Conservation (phyloP, 2,888 invertebrate species). For the Drosophila sordidula region DNA sequence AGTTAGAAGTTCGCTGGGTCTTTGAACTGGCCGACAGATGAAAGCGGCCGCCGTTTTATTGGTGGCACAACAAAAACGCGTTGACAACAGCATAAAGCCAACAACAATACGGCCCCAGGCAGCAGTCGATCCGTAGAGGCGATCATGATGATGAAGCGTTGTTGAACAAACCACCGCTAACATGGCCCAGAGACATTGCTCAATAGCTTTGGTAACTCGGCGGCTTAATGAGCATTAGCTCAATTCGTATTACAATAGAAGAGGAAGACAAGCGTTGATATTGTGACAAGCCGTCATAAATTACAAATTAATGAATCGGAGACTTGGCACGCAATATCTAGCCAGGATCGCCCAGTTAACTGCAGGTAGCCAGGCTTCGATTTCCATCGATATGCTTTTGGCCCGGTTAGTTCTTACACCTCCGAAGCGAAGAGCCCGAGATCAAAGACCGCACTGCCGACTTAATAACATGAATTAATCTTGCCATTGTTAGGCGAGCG, state of each 20-base stretch:
- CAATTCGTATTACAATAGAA: constrained; percentile 54
- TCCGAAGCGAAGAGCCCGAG: constrained; percentile 66
- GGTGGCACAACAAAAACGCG: constrained; percentile 82
- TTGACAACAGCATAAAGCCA: constrained; percentile 81
- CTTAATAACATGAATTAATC: constrained; percentile 84
- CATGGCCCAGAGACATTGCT: constrained; percentile 78
- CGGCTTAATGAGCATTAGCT: constrained; percentile 69
- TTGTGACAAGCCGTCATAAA: constrained; percentile 82
- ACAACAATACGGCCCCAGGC: constrained; percentile 67
- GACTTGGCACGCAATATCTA: constrained; percentile 32
- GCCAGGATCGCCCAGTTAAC: constrained; percentile 25
- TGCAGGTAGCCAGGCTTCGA: constrained; percentile 67
- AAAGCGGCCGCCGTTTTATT: constrained; percentile 72
- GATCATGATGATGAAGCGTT: constrained; percentile 51
- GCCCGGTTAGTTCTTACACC: constrained; percentile 75
- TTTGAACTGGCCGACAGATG: constrained; percentile 75
- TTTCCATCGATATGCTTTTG: constrained; percentile 59
- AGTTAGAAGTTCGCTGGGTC: constrained; percentile 73
- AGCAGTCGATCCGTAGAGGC: constrained; percentile 14
- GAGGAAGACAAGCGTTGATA: constrained; percentile 52
- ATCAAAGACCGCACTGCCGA: constrained; percentile 82
- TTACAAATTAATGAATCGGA: constrained; percentile 77
- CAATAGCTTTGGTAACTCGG: constrained; percentile 65
- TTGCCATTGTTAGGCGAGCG: constrained; percentile 75
- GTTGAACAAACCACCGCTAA: constrained; percentile 68